Conservation (phyloP, 1,140 invertebrate genomes). For the Euwallacea fornicatus region DNA sequence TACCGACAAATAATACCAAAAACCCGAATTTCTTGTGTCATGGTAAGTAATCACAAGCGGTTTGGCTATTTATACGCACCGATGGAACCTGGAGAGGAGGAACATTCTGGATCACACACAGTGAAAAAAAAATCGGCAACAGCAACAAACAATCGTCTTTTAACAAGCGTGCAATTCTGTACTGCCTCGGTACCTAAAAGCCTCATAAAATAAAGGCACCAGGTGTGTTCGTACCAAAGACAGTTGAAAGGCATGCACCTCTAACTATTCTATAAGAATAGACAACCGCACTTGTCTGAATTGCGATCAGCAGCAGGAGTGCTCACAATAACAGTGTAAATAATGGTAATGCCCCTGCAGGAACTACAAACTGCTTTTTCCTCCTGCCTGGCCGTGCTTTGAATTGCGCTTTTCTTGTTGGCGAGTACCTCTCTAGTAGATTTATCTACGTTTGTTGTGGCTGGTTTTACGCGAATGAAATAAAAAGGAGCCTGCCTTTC, state of each 20-base stretch:
- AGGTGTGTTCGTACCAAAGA: conserved; percentile 14
- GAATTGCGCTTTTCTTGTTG: conserved; percentile 5
- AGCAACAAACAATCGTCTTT: too few species aligned
- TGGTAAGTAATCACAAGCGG: too few species aligned
- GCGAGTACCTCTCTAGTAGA: conserved; percentile 4
- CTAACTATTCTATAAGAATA: conserved; percentile 7
- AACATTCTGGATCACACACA: too few species aligned
- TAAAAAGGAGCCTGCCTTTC: neutral
- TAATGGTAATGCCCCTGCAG: conserved; percentile 19
- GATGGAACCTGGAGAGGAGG: too few species aligned
- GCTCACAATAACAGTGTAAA: conserved; percentile 24
- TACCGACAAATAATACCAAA: too few species aligned
- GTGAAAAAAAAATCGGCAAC: too few species aligned
- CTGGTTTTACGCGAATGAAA: neutral
- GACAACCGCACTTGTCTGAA: conserved; percentile 17
- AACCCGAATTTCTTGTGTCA: too few species aligned
- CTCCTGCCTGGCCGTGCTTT: neutral
- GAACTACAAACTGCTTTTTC: conserved; percentile 26
- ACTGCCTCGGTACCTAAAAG: neutral
- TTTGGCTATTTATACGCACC: too few species aligned
- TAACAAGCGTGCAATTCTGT: too few species aligned
- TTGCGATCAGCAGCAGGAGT: conserved; percentile 18
- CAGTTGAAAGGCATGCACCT: conserved; percentile 10
- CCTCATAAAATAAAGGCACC: conserved; percentile 13
- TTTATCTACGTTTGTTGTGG: conserved; percentile 9